Conservation (phyloP, 92 coral and sea anemone species). For the Ricordea florida region DNA sequence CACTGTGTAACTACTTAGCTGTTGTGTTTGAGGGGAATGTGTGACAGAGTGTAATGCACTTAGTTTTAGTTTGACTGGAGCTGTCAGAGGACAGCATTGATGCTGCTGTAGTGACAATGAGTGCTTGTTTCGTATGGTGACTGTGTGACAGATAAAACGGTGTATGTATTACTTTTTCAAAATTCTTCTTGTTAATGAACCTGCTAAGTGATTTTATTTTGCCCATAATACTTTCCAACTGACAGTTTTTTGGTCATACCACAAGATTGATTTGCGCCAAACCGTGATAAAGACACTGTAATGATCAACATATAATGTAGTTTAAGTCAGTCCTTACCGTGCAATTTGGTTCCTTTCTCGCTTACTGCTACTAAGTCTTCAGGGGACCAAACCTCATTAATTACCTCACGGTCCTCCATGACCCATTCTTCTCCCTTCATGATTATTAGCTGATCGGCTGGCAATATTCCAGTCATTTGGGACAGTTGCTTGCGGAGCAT, state of each 20-base stretch:
- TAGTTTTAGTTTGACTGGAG: neutral
- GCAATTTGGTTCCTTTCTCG: neutral
- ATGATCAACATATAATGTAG: conserved; percentile 3
- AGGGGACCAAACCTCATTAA: conserved; percentile 19
- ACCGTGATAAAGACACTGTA: neutral
- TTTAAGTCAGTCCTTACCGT: conserved; percentile 3
- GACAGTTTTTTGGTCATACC: neutral
- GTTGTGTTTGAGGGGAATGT: neutral
- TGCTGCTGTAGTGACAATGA: conserved; percentile 16
- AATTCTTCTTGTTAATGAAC: neutral
- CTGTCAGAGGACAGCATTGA: conserved; percentile 11
- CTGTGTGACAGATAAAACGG: conserved; percentile 2
- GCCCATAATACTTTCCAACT: neutral
- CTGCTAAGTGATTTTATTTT: neutral
- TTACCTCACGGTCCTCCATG: neutral
- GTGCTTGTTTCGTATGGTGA: conserved; percentile 10
- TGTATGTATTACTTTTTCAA: neutral
- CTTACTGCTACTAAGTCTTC: conserved; percentile 31
- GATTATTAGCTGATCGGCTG: neutral
- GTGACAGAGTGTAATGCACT: conserved; percentile 21
- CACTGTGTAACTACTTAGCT: neutral
- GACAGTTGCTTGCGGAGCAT: neutral
- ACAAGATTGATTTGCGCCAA: neutral
- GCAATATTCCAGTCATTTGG: conserved; percentile 25
- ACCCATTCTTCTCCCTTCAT: conserved; percentile 31